Evolutionary conservation across 2,888 invertebrate species (phyloP).

Genomic region (Epicampocera succincta): DNA sequence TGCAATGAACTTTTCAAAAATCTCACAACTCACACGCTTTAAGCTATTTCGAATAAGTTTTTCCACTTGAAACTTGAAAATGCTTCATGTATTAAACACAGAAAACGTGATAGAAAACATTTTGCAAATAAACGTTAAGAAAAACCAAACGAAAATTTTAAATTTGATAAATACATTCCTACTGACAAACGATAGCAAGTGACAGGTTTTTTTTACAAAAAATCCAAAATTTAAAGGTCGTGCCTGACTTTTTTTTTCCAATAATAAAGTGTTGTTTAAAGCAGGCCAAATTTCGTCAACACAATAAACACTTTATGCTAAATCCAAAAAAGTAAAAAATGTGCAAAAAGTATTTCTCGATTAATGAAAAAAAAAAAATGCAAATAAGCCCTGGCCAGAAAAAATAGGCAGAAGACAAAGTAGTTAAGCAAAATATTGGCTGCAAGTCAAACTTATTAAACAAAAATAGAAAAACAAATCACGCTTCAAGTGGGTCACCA

Average conservation of each 20-base stretch:
- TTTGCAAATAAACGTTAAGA: neutral
- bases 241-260: neutral
- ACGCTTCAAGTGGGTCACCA: conserved; percentile 61
- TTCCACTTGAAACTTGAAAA: neutral
- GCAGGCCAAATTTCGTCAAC: neutral
- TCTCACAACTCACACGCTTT: conserved; percentile 45
- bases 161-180: no score
- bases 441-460: conserved; percentile 25
- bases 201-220: neutral
- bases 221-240: conserved; percentile 56
- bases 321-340: neutral
- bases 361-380: conserved; percentile 25
- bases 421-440: conserved; percentile 43
- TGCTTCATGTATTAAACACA: conserved; percentile 28
- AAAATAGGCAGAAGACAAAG: conserved; percentile 29
- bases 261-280: conserved; percentile 8
- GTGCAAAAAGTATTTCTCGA: neutral
- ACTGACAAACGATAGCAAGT: no score
- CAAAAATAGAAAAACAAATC: conserved; percentile 42
- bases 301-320: neutral
- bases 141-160: neutral
- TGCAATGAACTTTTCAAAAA: conserved; percentile 62
- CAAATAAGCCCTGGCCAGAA: conserved; percentile 48
- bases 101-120: conserved; percentile 58
- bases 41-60: neutral